Conservation (phyloP, 2,888 invertebrate species). For the Scrobipalpa atriplicella region DNA sequence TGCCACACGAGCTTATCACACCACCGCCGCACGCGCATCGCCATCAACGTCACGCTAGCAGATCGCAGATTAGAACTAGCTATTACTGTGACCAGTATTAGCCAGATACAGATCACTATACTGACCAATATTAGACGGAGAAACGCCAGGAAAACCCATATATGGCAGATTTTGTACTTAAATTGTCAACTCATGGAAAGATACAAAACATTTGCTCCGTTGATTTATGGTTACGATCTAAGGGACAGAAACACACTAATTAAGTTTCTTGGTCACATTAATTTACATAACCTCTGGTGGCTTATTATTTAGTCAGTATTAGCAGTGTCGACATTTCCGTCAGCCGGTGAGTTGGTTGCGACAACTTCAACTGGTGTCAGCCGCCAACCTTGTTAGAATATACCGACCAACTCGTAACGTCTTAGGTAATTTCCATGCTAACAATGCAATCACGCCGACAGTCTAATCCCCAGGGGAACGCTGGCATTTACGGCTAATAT, state of each 20-base stretch:
- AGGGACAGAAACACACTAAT: constrained; percentile 30
- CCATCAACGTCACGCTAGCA: constrained; percentile 38
- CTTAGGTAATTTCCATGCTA: constrained; percentile 64
- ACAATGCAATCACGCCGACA: constrained; percentile 43
- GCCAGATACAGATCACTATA: background rate
- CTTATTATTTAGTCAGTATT: constrained; percentile 63
- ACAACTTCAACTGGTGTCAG: constrained; percentile 59
- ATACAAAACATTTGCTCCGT: background rate
- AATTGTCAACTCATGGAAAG: background rate
- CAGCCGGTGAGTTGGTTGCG: constrained; percentile 48
- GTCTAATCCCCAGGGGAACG: constrained; percentile 44
- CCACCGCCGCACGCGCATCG: constrained; percentile 33
- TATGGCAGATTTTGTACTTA: background rate
- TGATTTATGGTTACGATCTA: constrained; percentile 22
- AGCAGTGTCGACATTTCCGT: constrained; percentile 72
- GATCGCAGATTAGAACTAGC: constrained; percentile 34
- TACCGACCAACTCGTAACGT: constrained; percentile 57
- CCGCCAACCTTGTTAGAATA: constrained; percentile 62
- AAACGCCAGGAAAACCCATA: background rate
- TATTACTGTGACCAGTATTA: background rate
- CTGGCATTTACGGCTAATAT: constrained; percentile 39
- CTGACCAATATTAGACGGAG: constrained; percentile 19
- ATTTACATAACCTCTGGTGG: constrained; percentile 61
- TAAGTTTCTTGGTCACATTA: constrained; percentile 47
- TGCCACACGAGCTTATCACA: constrained; percentile 73